Base-by-base conservation (phyloP, 2,113 vertebrate genomes). In the Stomatorhinus ivindoensis region DNA sequence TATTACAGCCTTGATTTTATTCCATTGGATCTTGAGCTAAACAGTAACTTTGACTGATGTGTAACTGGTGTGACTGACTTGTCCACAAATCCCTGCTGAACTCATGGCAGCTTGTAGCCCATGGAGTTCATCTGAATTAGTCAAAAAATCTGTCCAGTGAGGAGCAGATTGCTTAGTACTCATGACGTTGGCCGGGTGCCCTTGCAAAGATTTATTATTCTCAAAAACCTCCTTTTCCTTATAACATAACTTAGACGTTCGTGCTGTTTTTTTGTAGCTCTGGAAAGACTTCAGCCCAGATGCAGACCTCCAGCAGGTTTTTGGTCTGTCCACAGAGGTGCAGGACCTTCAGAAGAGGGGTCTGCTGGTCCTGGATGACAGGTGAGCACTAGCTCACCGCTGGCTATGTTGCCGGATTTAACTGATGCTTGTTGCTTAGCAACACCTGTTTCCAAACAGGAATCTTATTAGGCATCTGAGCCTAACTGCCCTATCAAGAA, bases 201-300 rank as follows among this genome's bases (percentile, higher is more conserved):
- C 8, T 47, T 17, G 21, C 35, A 24, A 15, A 24, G 21, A 44
- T 19, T 84, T 42, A 84, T 76, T 15, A n/a, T 84, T 47, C 9
- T 21, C 82, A 53, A 19, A 10, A 76, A 39, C 46, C 42, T 11
- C 15, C 44, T 27, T 86, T 39, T 8, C 5, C 31, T 61, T 24
- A 42, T 61, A 39, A 13, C 55, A 7, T 89, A 7, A 53, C 17
- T 31, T 44, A 15, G 47, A 10, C 0, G 15, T 53, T 21, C 21
- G n/a, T 91, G 58, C 46, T 21, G 4, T 39, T 58, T n/a, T 21
- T 53, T 44, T 65, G 15, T 91, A 99, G 98, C 96, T 95, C 85
- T 99, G 97, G 98, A 89, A 92, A 31, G 35, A 73, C 7, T 97
- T 97, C 91, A 96, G 95, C 87, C 94, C 97, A 3, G 85, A 92